Evolutionary conservation across 2,113 vertebrate species (phyloP), one percentile per base, ranked within the genome.

Genomic region (Struthio camelus): DNA sequence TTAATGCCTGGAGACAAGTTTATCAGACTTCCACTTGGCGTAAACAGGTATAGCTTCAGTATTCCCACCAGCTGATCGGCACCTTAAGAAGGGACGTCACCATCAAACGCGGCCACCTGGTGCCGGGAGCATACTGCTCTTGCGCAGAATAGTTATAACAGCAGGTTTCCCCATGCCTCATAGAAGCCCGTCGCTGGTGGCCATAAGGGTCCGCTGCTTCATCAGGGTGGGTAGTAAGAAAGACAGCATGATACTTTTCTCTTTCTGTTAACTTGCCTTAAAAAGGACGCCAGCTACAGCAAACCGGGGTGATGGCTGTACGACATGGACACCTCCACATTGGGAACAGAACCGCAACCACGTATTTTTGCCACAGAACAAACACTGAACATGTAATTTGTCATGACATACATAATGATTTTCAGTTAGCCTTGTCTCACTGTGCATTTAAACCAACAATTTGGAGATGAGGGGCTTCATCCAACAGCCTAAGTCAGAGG

Each of bases 161-260:
- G n/a, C n/a, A 85, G 42, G 25, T 1, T 1, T 23, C 10, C 7
- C 23, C 59, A 3, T 32, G 50, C 0, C 2, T n/a, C 10, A 61
- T 24, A 89, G 25, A 8, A 90, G 9, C 4, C 25, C 14, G 19
- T n/a, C 1, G 0, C 22, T 71, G 42, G n/a, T 54, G 16, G 36
- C 4, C 5, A 2, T 25, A 38, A 32, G 27, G 9, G 27, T 12
- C 46, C 19, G n/a, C 16, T 62, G 17, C 14, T 84, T 87, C n/a
- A 44, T 69, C 62, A 34, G 13, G 50, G 12, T 53, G 20, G 6
- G 3, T 27, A 23, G 38, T 58, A 56, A 61, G 17, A 51, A 56
- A 58, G 25, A 40, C 8, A 1, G 7, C 18, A 44, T 19, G 18
- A n/a, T 32, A 51, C 3, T 78, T 54, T 18, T 9, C 17, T 58